Percentiles rank a stretch among this genome's conserved stretches.
phyloP scores from a whole-genome alignment of 2,888 invertebrate species.

The Drosophila helvetica region DNA sequence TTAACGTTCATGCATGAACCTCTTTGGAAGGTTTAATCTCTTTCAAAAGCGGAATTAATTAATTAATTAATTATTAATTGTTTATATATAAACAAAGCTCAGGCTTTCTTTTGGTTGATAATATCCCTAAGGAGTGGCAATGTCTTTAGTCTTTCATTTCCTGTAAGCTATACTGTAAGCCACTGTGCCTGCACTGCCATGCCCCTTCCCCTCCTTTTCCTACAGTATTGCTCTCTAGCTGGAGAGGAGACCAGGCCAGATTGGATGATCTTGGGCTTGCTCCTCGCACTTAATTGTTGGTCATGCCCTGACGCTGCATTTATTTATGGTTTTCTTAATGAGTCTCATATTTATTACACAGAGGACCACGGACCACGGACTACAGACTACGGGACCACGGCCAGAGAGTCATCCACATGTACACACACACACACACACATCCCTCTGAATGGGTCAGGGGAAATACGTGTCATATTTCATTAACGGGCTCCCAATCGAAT shows the following conservation, averaged over 20 bases:
- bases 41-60: no score
- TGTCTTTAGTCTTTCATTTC: not conserved
- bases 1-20: no score
- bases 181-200: slow-evolving; percentile 12
- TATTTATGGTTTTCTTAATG: slow-evolving; percentile 81
- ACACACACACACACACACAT: slow-evolving; percentile 16
- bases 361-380: slow-evolving; percentile 49
- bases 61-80: no score
- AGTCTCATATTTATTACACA: slow-evolving; percentile 74
- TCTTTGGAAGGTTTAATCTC: no score
- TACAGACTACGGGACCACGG: slow-evolving; percentile 18
- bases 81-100: no score
- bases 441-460: slow-evolving; percentile 50
- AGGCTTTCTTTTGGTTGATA: not conserved
- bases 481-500: slow-evolving; percentile 68
- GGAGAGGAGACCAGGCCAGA: slow-evolving; percentile 9
- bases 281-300: slow-evolving; percentile 71
- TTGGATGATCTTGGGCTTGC: slow-evolving; percentile 49
- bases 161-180: not conserved
- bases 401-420: slow-evolving; percentile 16
- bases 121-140: not conserved
- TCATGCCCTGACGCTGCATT: slow-evolving; percentile 77
- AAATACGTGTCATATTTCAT: slow-evolving; percentile 75
- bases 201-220: not conserved
- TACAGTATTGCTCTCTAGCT: slow-evolving; percentile 13